Conservation (phyloP, 2,888 invertebrate species). For the Thereva nobilitata region DNA sequence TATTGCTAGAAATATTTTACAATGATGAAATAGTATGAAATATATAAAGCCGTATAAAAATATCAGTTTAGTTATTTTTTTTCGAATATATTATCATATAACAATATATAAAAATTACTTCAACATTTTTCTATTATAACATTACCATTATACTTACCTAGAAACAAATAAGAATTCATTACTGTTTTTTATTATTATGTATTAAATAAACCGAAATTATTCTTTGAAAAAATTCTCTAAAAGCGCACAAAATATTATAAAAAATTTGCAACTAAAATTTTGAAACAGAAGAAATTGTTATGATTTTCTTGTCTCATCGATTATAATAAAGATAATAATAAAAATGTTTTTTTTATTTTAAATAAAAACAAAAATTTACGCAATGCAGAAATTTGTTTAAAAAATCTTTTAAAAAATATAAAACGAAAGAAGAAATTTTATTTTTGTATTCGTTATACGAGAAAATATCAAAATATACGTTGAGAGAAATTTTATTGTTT, state of each 20-base stretch:
- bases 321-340: conserved; percentile 1
- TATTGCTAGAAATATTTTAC: no score
- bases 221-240: conserved; percentile 24
- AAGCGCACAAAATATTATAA: conserved; percentile 35
- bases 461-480: conserved; percentile 7
- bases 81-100: no score
- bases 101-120: no score
- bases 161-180: no score
- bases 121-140: no score
- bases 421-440: not conserved
- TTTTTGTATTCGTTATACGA: conserved; percentile 8
- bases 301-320: conserved; percentile 18
- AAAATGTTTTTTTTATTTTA: not conserved
- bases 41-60: no score
- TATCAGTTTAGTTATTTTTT: no score
- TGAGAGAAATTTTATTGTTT: conserved; percentile 7
- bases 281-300: conserved; percentile 15
- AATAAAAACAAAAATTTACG: conserved; percentile 29
- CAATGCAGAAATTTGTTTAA: conserved; percentile 30
- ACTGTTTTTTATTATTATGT: no score
- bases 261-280: conserved; percentile 30
- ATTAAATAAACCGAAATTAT: conserved; percentile 19
- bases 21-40: no score
- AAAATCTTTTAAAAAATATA: conserved; percentile 7
- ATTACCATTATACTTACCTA: no score